A percentile compares a stretch with the other conserved stretches of the same genome.
phyloP scores from a whole-genome alignment of 2,113 vertebrate species.

The Sakesphorus luctuosus region DNA sequence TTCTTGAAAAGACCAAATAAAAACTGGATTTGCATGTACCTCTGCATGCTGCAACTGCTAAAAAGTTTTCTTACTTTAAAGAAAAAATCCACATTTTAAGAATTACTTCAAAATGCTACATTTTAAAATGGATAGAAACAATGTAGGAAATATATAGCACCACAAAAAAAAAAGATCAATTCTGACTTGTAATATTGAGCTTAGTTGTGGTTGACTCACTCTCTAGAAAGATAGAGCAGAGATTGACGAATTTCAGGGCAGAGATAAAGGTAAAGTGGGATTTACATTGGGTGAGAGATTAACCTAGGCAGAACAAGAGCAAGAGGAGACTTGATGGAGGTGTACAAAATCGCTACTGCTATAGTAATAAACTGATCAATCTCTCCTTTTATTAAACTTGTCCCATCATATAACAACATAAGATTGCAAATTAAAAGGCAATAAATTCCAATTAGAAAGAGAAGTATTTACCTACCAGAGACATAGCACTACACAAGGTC shows the following conservation, averaged over 20 bases:
- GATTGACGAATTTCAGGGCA: slow-evolving; percentile 28
- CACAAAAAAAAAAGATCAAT: slow-evolving; percentile 38
- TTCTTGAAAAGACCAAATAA: slow-evolving; percentile 6
- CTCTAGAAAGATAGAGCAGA: slow-evolving; percentile 41
- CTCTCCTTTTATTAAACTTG: slow-evolving; percentile 20
- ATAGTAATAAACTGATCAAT: slow-evolving; percentile 37
- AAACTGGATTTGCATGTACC: background rate
- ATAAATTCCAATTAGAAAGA: slow-evolving; percentile 20
- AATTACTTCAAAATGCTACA: background rate
- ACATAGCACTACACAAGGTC: background rate
- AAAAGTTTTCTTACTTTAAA: background rate
- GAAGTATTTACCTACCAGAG: background rate
- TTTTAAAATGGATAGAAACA: slow-evolving; percentile 17
- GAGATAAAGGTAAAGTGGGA: background rate
- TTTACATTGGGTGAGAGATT: slow-evolving; percentile 50
- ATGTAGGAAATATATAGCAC: background rate
- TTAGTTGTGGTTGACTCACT: slow-evolving; percentile 1
- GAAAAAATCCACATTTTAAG: background rate
- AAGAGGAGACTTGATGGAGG: slow-evolving; percentile 15
- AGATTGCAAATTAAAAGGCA: slow-evolving; percentile 46
- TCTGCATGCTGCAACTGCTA: background rate
- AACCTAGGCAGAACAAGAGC: slow-evolving; percentile 28
- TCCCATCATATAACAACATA: background rate
- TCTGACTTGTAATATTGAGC: background rate
- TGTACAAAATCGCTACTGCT: slow-evolving; percentile 19